Conservation (phyloP, 2,888 invertebrate species). For the Tribolium freemani region DNA sequence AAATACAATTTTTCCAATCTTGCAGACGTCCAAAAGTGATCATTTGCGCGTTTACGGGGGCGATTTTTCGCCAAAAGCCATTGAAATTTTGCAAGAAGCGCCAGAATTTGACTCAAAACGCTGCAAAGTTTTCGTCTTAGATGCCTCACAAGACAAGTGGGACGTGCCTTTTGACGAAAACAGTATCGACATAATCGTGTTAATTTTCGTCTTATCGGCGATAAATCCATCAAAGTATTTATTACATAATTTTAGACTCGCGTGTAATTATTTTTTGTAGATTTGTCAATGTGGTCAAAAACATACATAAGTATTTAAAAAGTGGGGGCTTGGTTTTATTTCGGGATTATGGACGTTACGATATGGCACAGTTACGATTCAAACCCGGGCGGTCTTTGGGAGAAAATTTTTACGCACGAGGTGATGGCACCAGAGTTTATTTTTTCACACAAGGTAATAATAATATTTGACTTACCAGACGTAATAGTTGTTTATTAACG, state of each 20-base stretch:
- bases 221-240: slow-evolving; percentile 89
- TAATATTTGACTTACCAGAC: too few species aligned
- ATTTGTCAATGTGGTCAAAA: slow-evolving; percentile 58
- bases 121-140: slow-evolving; percentile 92
- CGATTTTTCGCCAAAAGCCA: slow-evolving; percentile 91
- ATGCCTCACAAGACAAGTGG: slow-evolving; percentile 83
- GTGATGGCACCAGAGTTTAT: slow-evolving; percentile 97
- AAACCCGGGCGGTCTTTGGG: slow-evolving; percentile 92
- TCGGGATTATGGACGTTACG: slow-evolving; percentile 96
- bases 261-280: slow-evolving; percentile 46
- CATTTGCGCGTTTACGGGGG: slow-evolving; percentile 90
- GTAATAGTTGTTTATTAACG: too few species aligned
- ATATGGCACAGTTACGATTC: slow-evolving; percentile 94
- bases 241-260: neutral
- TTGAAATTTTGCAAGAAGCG: slow-evolving; percentile 83
- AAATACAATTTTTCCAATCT: slow-evolving; percentile 94
- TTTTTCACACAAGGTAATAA: slow-evolving; percentile 87
- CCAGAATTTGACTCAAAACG: slow-evolving; percentile 78
- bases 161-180: slow-evolving; percentile 83
- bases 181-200: slow-evolving; percentile 87
- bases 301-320: slow-evolving; percentile 83
- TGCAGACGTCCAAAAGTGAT: slow-evolving; percentile 83
- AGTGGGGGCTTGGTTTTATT: slow-evolving; percentile 96
- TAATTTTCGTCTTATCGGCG: slow-evolving; percentile 96
- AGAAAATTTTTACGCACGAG: slow-evolving; percentile 95